phyloP scores from a whole-genome alignment of 2,888 invertebrate genomes.

The Drosophila quasianomalipes region DNA sequence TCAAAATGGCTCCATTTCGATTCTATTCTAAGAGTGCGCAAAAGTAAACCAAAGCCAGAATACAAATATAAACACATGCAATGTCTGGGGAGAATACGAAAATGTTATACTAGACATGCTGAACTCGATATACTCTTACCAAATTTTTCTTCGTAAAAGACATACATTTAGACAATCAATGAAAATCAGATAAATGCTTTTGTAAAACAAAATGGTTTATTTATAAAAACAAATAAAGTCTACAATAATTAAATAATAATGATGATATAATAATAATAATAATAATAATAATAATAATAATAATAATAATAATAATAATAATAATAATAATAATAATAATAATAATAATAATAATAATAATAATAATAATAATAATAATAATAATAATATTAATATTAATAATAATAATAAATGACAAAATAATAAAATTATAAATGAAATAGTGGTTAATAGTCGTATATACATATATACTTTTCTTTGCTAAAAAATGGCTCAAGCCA shows the following conservation, averaged over 20 bases:
- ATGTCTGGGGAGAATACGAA: slow-evolving; percentile 2
- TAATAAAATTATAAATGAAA: background rate
- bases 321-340: too few species aligned
- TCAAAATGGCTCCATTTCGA: slow-evolving; percentile 72
- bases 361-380: background rate
- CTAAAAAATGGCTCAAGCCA: background rate
- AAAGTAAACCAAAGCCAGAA: slow-evolving; percentile 41
- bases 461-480: background rate
- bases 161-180: background rate
- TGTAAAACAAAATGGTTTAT: background rate
- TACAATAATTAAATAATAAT: background rate
- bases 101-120: background rate
- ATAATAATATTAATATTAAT: too few species aligned
- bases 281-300: background rate
- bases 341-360: background rate
- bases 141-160: background rate
- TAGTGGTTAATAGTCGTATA: background rate
- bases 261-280: background rate
- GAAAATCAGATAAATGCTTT: background rate
- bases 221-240: background rate
- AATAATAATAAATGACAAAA: background rate
- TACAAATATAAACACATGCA: slow-evolving; percentile 66
- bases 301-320: background rate
- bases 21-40: slow-evolving; percentile 13
- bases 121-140: slow-evolving; percentile 18